Evolutionary conservation across 2,888 invertebrate species (phyloP).

Genomic region (Crossocerus cetratus): DNA sequence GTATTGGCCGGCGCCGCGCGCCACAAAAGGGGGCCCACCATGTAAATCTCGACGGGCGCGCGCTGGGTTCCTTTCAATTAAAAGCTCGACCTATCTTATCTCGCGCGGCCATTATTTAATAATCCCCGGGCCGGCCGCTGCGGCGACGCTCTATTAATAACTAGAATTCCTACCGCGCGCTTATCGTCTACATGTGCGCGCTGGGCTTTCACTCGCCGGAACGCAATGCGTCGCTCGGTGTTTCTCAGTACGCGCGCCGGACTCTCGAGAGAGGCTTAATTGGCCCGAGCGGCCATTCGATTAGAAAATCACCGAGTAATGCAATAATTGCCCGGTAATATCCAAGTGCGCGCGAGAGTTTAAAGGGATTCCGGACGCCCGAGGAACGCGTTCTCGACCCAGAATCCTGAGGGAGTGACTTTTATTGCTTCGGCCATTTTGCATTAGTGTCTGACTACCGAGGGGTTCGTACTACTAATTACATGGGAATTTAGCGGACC

Average conservation of each 20-base stretch:
- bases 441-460: slow-evolving; percentile 7
- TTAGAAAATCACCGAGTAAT: background rate
- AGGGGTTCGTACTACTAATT: background rate
- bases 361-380: slow-evolving; percentile 22
- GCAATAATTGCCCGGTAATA: background rate
- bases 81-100: background rate
- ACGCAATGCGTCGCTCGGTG: background rate
- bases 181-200: background rate
- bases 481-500: too few relatives aligned
- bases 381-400: slow-evolving; percentile 10
- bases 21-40: slow-evolving; percentile 18
- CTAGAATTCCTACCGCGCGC: background rate
- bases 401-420: slow-evolving; percentile 29
- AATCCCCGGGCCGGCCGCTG: background rate
- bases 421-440: slow-evolving; percentile 16
- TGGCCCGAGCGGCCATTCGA: background rate
- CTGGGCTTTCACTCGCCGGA: too few relatives aligned
- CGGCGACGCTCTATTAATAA: background rate
- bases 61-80: slow-evolving; percentile 23
- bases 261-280: background rate
- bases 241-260: background rate
- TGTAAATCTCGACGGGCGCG: slow-evolving; percentile 30
- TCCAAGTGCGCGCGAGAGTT: background rate
- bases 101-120: background rate
- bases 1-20: slow-evolving; percentile 32